phyloP scores from a whole-genome alignment of 2,888 invertebrate species.

The Drosophila limbata region DNA sequence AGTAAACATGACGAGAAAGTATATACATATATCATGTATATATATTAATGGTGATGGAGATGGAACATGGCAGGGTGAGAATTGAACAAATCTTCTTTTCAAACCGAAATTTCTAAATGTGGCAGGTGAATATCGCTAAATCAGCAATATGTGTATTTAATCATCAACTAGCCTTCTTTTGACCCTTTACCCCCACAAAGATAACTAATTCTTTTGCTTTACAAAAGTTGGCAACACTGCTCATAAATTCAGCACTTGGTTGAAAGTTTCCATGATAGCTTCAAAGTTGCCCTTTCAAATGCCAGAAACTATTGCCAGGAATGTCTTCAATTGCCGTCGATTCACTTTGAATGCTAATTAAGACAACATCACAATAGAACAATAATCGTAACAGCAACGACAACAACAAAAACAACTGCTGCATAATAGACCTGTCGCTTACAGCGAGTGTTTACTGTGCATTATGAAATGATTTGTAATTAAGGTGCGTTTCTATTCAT shows the following conservation, averaged over 20 bases:
- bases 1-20: too few species aligned
- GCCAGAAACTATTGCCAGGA: constrained; percentile 3
- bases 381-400: background rate
- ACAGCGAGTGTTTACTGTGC: constrained; percentile 15
- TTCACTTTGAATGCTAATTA: constrained; percentile 29
- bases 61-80: too few species aligned
- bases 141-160: too few species aligned
- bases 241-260: background rate
- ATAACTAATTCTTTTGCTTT: background rate
- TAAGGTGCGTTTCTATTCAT: constrained; percentile 6
- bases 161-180: too few species aligned
- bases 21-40: too few species aligned
- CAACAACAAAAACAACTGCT: background rate
- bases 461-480: constrained; percentile 20
- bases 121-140: too few species aligned
- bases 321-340: constrained; percentile 19
- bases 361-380: constrained; percentile 18
- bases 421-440: background rate
- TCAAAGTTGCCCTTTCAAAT: background rate
- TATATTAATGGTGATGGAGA: too few species aligned
- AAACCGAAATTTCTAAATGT: too few species aligned
- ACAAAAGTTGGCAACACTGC: background rate
- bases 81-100: too few species aligned
- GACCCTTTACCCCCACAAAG: too few species aligned
- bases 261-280: constrained; percentile 6